phyloP scores from a whole-genome alignment of 2,888 invertebrate species.

The Ariolimax columbianus region DNA sequence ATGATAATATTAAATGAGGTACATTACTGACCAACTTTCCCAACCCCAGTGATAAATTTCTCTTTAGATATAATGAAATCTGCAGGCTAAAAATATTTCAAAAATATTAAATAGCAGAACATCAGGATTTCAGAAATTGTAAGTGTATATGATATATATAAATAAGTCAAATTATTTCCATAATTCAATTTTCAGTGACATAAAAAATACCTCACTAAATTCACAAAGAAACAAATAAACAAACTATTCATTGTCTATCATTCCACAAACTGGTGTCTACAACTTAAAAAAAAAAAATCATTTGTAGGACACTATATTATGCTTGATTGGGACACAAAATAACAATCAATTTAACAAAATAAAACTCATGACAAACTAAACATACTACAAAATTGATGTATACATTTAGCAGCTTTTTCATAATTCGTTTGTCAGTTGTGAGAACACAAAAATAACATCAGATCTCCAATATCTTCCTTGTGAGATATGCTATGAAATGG shows the following conservation, averaged over 20 bases:
- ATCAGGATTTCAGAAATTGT: no score
- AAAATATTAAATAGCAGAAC: no score
- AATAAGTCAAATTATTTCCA: no score
- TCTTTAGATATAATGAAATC: no score
- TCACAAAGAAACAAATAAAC: neutral
- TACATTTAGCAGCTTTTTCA: neutral
- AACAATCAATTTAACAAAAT: neutral
- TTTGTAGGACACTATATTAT: neutral
- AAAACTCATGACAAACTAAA: neutral
- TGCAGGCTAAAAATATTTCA: no score
- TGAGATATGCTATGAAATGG: conserved; percentile 12
- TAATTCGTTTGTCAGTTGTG: neutral
- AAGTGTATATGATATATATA: no score
- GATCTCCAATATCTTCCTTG: neutral
- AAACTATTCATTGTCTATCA: neutral
- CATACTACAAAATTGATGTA: neutral
- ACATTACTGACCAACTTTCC: no score
- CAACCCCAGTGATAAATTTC: no score
- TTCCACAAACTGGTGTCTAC: neutral
- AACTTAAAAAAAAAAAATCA: neutral
- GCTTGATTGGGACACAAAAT: neutral
- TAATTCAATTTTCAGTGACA: neutral
- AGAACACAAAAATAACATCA: neutral
- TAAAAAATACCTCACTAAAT: neutral
- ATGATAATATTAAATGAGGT: no score